Evolutionary conservation across 2,888 invertebrate species (phyloP), one percentile per base, ranked within the genome.

Genomic region (Anthoptus insignis): DNA sequence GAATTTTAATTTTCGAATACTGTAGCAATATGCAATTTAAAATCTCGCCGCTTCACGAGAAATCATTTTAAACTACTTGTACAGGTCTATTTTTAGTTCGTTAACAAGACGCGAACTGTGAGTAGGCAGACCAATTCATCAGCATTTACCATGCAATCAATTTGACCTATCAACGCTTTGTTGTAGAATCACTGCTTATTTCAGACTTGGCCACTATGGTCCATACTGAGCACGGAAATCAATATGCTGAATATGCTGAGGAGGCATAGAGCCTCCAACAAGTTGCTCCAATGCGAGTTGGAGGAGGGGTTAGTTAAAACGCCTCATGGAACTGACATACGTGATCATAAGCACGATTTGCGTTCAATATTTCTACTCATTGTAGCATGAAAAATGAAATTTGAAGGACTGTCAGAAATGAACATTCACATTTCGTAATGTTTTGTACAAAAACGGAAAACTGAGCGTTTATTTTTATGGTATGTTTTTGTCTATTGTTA

Each of bases 381-480:
- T 84, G 84, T 79, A 80, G 86, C 84, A 86, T 87, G 86, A 86
- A 89, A 87, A 87, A 89, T 87, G 89, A 88, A 90, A 91, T 91
- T 89, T 88, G 84, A 88, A 90, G 84, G 86, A 86, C 81, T 81
- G 83, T 79, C 80, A 83, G 84, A 85, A 85, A 85, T 86, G 87
- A 88, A 83, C 16, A 49, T 14, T 49, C 19, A 9, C 6, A n/a
- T n/a, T n/a, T n/a, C n/a, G n/a, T 42, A 42, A 42, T 16, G 24
- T 59, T n/a, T 6, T 19, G 39, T 52, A 37, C 24, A 19, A 37
- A 50, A 34, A 49, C 9, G 9, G 45, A 45, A 21, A 45, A 45
- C 11, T 19, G 45, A 21, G 21, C 21, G 6, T 45, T 45, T 21
- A 45, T 45, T 19, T 9, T 21, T 21, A 21, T 21, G n/a, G n/a